Base-by-base conservation (phyloP, 2,888 invertebrate species). In the Shargacucullia verbasci region DNA sequence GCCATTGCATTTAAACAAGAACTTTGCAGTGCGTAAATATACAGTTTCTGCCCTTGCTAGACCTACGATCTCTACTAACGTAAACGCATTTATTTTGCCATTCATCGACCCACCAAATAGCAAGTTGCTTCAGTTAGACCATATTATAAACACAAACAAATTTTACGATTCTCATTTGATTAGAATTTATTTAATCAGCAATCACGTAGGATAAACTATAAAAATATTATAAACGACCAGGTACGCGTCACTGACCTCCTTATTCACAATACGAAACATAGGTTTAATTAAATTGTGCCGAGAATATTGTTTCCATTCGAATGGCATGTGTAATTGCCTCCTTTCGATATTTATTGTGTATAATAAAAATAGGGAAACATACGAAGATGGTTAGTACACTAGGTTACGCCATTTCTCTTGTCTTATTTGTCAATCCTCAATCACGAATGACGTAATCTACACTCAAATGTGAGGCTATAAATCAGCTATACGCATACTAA, bases 401-500 rank as follows among this genome's bases (percentile, higher is more conserved):
- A 35, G 13, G 34, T 25, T 46, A 25, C 11, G 39, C 27, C 27
- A 25, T 54, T 50, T 45, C 40, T 38, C 38, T 29, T 9, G 13
- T 40, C 50, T 38, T 45, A 65, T 55, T 50, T 27, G 29, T 45
- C 34, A 11, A 41, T 55, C 27, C 14, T 37, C 44, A 67, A 68
- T 71, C 64, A 43, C 31, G 53, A 53, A 72, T 83, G 80, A 84
- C 82, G 81, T 78, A 79, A 83, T 73, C 47, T n/a, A 48, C 66
- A 66, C 64, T 74, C 58, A 54, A 73, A 70, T 74, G 70, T 76
- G 54, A 73, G 65, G 76, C 65, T 55, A 76, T 78, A 78, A 77
- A 81, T 73, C 61, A 58, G 63, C 68, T 60, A 64, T 81, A 78
- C 74, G 81, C 81, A 82, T 80, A 81, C 71, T 79, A 81, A 81